Base-by-base conservation (phyloP, 2,888 invertebrate genomes). In the Rhimphoctona megacephalus region DNA sequence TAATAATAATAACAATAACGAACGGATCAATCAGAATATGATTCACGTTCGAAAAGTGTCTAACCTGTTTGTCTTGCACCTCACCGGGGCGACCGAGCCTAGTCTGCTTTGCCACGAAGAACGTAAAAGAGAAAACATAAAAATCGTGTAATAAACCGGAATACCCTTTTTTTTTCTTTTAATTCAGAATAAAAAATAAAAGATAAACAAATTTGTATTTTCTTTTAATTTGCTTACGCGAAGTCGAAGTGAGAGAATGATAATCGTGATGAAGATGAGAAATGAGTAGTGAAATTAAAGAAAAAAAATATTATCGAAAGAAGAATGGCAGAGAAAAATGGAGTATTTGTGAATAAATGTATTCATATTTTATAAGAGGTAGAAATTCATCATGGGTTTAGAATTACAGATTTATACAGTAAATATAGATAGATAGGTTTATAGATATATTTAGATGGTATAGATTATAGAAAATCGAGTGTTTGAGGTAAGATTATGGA, bases 31-130 rank as follows among this genome's bases (percentile, higher is more conserved):
- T 14, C 14, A 14, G 43, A 43, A 11, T 43, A 14, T 43, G 77
- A 76, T 88, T 81, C 81, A 82, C 86, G 86, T 86, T 81, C 73
- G 80, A 80, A 74, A 88, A 84, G 83, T 82, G 76, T 87, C 97
- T 97, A 96, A 97, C 97, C 95, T 97, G 97, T 95, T 96, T 96
- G 49, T 95, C 95, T 94, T 96, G 96, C 95, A 97, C 96, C 96
- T 96, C 97, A 95, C 97, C 97, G 94, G 97, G 97, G 95, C 97
- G 97, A 95, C 96, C 96, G 95, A 96, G 95, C 94, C 95, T 96
- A 95, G 94, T 95, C 96, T 96, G 96, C 95, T 96, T 95, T 95
- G 95, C 95, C 95, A 95, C 95, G 95, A 95, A 95, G 91, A 91
- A 89, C 90, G 89, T 90, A 90, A 87, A 79, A 85, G 61, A 90